Base-by-base conservation (phyloP, 2,888 invertebrate genomes). In the Coenonympha glycerion region DNA sequence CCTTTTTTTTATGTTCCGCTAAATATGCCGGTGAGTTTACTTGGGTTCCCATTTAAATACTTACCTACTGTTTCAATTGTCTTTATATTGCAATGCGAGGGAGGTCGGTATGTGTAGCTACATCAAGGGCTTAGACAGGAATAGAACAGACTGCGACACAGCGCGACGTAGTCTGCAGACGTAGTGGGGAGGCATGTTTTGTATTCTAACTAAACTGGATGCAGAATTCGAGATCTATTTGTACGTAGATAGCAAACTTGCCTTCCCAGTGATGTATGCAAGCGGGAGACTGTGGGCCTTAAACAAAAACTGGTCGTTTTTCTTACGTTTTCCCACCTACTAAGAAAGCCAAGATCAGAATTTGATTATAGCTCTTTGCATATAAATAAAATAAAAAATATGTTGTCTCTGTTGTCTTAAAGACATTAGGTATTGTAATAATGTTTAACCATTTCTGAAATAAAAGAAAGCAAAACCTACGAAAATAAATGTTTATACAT, bases 81-180 rank as follows among this genome's bases (percentile, higher is more conserved):
- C 47, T 49, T 15, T 39, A 39, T 48, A 47, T 53, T 47, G 30
- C 49, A 56, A 47, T 50, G 49, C 39, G 26, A 50, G 48, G 53
- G 45, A 55, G 52, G 47, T 49, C 52, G 57, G 47, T 57, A 55
- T 58, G 36, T 52, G 26, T 54, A 57, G 39, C 46, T 56, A 60
- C 51, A 41, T 52, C 56, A 55, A 60, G 58, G 63, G 62, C 62
- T 61, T 64, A 73, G 68, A 64, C 67, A 61, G 65, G 60, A 68
- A 69, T 63, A 63, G 63, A 61, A 65, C 65, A 63, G 63, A 65
- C 62, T 62, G 64, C 63, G 63, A 69, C 66, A 63, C 62, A 48
- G 53, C 51, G 62, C 65, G 62, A 64, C 56, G 61, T n/a, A n/a
- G n/a, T n/a, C n/a, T n/a, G n/a, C n/a, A n/a, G 62, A 64, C 56